Base-by-base conservation (phyloP, 2,888 invertebrate species). In the Hypena proboscidalis region DNA sequence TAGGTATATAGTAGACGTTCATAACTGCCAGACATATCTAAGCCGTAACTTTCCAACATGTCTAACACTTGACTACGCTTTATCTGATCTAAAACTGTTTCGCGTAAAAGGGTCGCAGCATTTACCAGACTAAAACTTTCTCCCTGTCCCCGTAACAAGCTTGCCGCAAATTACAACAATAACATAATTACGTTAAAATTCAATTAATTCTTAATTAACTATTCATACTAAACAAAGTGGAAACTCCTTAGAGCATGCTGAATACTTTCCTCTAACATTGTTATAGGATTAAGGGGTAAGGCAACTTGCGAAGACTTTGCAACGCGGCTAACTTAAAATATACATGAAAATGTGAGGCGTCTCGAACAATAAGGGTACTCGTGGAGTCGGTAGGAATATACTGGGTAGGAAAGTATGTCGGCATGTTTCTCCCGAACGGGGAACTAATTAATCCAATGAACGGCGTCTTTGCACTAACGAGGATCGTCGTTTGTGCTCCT, bases 381-480 rank as follows among this genome's bases (percentile, higher is more conserved):
- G 67, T 58, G 23, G 64, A 72, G 64, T 68, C 46, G 49, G 61
- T 45, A 58, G 67, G 54, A 62, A 63, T 77, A 69, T 65, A 66
- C 55, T 54, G 37, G 54, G 58, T 70, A 56, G 48, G 67, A 75
- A 82, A 80, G 80, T 83, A 80, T 81, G 82, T 73, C 77, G 74
- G 74, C 73, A 59, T 77, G 72, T 79, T 80, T 69, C 63, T 54
- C 67, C 70, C 71, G 71, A 82, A 81, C 78, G 73, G 69, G 73
- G 74, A 80, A 85, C 85, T 85, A 87, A 88, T 89, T 89, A 88
- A 88, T 88, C 85, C 84, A 85, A 88, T 88, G 83, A 87, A 77
- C 78, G 78, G 77, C 77, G 77, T 79, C 82, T 86, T 82, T 78
- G 80, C 77, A 75, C 80, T 86, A 88, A 87, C 86, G 80, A 86